Percentiles rank a stretch among this genome's conserved stretches.
Conservation (phyloP, 2,797 vertebrate genomes). For the Syngnathus acus region DNA sequence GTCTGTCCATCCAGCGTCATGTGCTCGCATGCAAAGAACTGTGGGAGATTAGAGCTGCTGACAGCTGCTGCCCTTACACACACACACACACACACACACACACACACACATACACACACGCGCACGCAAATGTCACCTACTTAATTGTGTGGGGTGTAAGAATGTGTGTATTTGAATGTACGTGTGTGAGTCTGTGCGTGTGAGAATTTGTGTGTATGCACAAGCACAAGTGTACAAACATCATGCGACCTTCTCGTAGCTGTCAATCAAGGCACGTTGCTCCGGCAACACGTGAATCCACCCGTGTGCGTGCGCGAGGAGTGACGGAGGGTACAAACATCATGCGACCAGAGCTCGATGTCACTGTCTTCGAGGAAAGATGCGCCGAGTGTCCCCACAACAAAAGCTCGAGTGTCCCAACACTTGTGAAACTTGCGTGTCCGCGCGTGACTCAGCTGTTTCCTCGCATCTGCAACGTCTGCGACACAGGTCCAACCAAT, state of each 20-base stretch:
- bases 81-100: not conserved
- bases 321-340: not conserved
- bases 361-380: constrained; percentile 8
- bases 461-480: constrained; percentile 21
- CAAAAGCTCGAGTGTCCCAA: constrained; percentile 35
- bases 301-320: not conserved
- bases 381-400: constrained; percentile 39
- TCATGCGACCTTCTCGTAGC: not conserved
- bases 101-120: not conserved
- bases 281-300: not conserved
- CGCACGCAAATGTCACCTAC: not conserved
- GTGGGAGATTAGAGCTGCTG: constrained; percentile 41
- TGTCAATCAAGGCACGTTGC: not conserved
- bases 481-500: constrained; percentile 32
- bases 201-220: constrained; percentile 1
- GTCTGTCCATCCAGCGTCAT: constrained; percentile 34
- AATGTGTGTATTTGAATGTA: not conserved
- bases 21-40: constrained; percentile 29
- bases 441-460: constrained; percentile 59
- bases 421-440: constrained; percentile 44
- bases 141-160: not conserved
- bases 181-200: not conserved
- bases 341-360: not conserved
- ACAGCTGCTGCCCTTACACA: not conserved
- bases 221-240: not conserved